Evolutionary conservation across 2,113 vertebrate species (phyloP).

Genomic region (Emydura subglobosa): DNA sequence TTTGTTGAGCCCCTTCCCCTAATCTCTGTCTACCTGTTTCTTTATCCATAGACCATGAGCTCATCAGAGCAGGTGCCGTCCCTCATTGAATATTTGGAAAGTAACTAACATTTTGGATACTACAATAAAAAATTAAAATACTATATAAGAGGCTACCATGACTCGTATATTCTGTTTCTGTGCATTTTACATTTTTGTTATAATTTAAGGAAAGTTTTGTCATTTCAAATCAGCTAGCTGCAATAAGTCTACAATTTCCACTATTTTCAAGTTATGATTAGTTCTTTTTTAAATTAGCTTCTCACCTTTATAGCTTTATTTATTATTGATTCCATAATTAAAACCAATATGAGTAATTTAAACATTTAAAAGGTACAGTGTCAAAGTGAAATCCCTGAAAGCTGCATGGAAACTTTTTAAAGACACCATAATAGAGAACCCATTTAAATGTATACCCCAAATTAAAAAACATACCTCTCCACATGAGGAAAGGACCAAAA

Average conservation of each 20-base stretch:
- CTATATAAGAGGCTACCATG: neutral
- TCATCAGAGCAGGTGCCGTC: neutral
- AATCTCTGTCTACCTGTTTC: neutral
- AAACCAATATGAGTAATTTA: constrained; percentile 71
- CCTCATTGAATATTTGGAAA: neutral
- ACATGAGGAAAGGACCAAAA: too few species aligned
- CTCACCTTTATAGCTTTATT: constrained; percentile 65
- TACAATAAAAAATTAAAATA: neutral
- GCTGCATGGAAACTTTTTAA: too few species aligned
- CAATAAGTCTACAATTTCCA: constrained; percentile 23
- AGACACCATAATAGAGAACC: too few species aligned
- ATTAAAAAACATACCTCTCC: too few species aligned
- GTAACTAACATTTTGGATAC: neutral
- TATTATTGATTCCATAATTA: constrained; percentile 70
- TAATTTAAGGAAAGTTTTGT: neutral
- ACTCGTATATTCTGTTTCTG: neutral
- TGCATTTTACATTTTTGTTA: neutral
- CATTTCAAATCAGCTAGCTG: neutral
- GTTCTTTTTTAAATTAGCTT: constrained; percentile 51
- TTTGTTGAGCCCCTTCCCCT: neutral
- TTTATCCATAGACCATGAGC: accelerated
- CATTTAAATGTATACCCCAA: too few species aligned
- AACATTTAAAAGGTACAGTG: constrained; percentile 41
- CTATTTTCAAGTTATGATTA: constrained; percentile 12
- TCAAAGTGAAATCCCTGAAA: too few species aligned